Evolutionary conservation across 2,797 vertebrate species (phyloP), one percentile per base, ranked within the genome.

Genomic region (Enteromius argenteus): DNA sequence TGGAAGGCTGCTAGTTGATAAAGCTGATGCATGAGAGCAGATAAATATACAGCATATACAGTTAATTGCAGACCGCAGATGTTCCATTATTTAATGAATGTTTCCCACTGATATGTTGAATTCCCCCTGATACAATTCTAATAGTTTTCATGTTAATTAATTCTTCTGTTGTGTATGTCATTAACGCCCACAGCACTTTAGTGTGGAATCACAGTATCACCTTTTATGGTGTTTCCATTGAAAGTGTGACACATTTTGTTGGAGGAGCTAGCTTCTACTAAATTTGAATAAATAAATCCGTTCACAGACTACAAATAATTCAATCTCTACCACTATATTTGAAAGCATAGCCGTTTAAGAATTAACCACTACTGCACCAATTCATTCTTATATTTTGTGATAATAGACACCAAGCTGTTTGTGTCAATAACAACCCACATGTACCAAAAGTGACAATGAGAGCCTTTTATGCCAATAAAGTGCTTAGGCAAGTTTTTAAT

Each of bases 41-140:
- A 46, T 15, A 58, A 58, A 71, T 37, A 42, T 49, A 64, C 3
- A 67, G 19, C 44, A 39, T 37, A 10, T 32, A 58, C n/a, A 56
- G 8, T 68, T 56, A 37, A 60, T 21, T 60, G 5, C 17, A 72
- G 37, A 23, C 35, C 13, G 23, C 35, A 58, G 35, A 67, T 44
- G 46, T 80, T 80, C 30, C 21, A 37, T 37, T 80, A 51, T 58
- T 44, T 81, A 81, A 81, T 82, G 30, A 51, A 5, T 72, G 11
- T 49, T 44, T 60, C n/a, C 51, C 30, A 23, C 72, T 68, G 46
- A 68, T 75, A 21, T 7, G 17, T 80, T 53, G 21, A 42, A 67
- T 67, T 67, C 78, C 62, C 62, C 23, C 27, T 79, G 78, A 35
- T 83, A 56, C n/a, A 37, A 39, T 64, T 67, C 15, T n/a, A 51